phyloP scores from a whole-genome alignment of 30 jellyfish, hydroid and myxozoan genomes.

The Mastigias papua region DNA sequence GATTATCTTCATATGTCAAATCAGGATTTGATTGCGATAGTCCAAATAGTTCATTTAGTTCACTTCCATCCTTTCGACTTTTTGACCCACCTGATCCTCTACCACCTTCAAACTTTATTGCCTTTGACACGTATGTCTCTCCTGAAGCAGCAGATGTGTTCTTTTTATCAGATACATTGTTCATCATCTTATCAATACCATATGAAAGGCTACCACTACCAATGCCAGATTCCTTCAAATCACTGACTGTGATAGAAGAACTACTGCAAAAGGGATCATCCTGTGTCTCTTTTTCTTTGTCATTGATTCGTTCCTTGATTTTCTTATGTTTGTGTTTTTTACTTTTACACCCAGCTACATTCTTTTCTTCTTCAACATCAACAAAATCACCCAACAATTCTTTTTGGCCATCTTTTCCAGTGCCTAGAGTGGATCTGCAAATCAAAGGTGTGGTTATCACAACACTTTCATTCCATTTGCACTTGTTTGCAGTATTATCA shows the following conservation, averaged over 20 bases:
- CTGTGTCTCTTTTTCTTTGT: neutral
- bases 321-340: constrained; percentile 14
- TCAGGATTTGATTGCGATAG: neutral
- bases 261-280: neutral
- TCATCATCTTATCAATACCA: neutral
- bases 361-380: neutral
- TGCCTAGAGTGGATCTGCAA: neutral
- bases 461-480: neutral
- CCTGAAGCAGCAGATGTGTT: neutral
- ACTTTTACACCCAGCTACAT: neutral
- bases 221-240: constrained; percentile 31
- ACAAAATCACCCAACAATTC: neutral
- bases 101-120: no score
- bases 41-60: neutral
- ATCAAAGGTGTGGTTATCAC: neutral
- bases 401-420: neutral
- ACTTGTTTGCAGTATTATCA: neutral
- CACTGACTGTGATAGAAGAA: neutral
- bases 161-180: neutral
- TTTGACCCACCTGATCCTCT: neutral
- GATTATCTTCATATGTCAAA: neutral
- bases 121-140: no score
- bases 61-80: neutral
- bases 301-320: neutral
- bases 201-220: constrained; percentile 20